These are phyloP conservation scores for Zoanthus solanderi DNA, from an alignment of 92 coral and sea anemone species.

Conservation along the genomic window DNA sequence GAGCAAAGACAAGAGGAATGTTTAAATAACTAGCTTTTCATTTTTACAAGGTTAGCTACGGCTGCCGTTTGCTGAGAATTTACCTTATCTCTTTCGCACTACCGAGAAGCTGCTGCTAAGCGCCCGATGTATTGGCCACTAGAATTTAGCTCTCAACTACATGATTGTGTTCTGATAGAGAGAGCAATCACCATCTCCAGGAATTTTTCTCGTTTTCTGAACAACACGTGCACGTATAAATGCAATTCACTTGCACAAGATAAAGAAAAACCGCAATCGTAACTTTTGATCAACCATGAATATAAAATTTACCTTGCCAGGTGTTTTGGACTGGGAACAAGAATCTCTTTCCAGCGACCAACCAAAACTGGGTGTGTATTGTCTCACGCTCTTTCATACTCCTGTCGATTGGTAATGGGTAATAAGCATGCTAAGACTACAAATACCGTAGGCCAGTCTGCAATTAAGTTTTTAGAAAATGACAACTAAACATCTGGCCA, in stretches of 20 bases:
- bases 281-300: not conserved
- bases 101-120: too few relatives aligned
- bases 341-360: constrained; percentile 8
- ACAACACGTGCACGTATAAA: not conserved
- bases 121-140: too few relatives aligned
- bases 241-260: not conserved
- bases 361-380: constrained; percentile 24
- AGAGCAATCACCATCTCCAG: not conserved
- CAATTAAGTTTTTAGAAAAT: not conserved
- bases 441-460: not conserved
- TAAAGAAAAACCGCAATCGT: not conserved
- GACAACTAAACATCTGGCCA: too few relatives aligned
- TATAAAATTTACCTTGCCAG: constrained; percentile 28
- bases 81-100: too few relatives aligned
- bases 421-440: not conserved
- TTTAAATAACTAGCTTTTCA: too few relatives aligned
- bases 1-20: too few relatives aligned
- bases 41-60: too few relatives aligned
- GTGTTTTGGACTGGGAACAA: constrained; percentile 9
- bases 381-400: not conserved
- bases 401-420: not conserved
- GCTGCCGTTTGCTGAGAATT: too few relatives aligned
- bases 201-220: not conserved
- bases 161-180: too few relatives aligned
- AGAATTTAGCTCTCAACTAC: too few relatives aligned